Evolutionary conservation across 2,888 invertebrate species (phyloP).

Genomic region (Rhorus exstirpatorius): DNA sequence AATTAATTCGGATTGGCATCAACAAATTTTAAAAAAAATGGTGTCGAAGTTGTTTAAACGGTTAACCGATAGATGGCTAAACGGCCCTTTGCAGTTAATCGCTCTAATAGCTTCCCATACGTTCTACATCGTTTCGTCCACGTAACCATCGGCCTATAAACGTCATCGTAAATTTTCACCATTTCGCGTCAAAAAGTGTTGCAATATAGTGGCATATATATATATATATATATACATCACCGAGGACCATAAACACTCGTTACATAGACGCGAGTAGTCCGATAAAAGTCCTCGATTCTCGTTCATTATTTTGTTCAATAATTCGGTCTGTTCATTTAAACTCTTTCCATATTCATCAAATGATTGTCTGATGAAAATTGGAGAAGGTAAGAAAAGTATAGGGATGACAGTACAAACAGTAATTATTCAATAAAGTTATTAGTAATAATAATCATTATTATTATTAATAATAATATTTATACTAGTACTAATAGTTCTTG

Average conservation of each 20-base stretch:
- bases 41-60: too few species aligned
- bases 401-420: too few species aligned
- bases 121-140: constrained; percentile 31
- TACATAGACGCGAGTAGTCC: constrained; percentile 13
- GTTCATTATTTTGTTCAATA: background rate
- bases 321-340: background rate
- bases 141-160: constrained; percentile 62
- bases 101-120: constrained; percentile 59
- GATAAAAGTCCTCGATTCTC: constrained; percentile 34
- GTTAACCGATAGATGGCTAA: too few species aligned
- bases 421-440: too few species aligned
- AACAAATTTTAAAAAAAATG: too few species aligned
- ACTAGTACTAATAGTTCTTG: too few species aligned
- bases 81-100: too few species aligned
- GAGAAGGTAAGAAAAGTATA: too few species aligned
- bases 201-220: background rate
- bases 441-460: too few species aligned
- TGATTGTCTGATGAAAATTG: background rate
- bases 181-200: constrained; percentile 55
- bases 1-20: too few species aligned
- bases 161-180: constrained; percentile 67
- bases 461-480: too few species aligned
- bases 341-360: background rate
- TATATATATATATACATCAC: constrained; percentile 3
- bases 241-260: background rate